Evolutionary conservation across 2,888 invertebrate species (phyloP).

Genomic region (Graphium colonna): DNA sequence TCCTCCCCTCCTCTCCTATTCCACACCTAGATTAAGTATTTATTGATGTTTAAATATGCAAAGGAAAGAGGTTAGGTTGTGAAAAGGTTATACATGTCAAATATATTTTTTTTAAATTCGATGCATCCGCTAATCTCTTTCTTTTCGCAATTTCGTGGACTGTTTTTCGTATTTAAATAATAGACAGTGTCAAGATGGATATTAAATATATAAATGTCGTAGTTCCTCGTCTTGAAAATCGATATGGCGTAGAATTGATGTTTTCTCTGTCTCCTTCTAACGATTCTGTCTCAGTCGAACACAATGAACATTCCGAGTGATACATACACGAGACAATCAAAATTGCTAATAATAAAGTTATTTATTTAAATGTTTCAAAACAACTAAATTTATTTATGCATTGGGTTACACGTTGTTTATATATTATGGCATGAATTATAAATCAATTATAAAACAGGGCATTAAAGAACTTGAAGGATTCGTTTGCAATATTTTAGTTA

Average conservation of each 20-base stretch:
- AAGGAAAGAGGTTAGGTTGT: slow-evolving; percentile 3
- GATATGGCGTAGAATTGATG: slow-evolving; percentile 7
- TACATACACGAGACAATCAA: slow-evolving; percentile 12
- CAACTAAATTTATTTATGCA: no score
- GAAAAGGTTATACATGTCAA: neutral
- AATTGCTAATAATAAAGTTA: no score
- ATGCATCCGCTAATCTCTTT: slow-evolving; percentile 8
- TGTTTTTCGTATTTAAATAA: slow-evolving; percentile 4
- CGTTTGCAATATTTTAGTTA: no score
- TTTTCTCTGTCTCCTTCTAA: slow-evolving; percentile 14
- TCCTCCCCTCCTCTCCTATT: slow-evolving; percentile 28
- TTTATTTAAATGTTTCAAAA: no score
- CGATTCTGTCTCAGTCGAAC: slow-evolving; percentile 16
- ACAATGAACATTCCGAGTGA: slow-evolving; percentile 7
- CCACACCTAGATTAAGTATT: slow-evolving; percentile 26
- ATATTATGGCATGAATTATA: no score
- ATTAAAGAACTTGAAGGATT: no score
- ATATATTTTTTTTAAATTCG: neutral
- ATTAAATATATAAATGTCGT: slow-evolving; percentile 9
- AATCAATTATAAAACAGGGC: no score
- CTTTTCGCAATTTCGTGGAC: slow-evolving; percentile 3
- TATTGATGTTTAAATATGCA: slow-evolving; percentile 6
- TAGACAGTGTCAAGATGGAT: slow-evolving; percentile 23
- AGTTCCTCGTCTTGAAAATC: slow-evolving; percentile 12
- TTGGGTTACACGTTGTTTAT: no score